These are phyloP conservation scores for Odontocolon sp. DNA, from an alignment of 2,888 invertebrate species.

Conservation along the genomic window DNA sequence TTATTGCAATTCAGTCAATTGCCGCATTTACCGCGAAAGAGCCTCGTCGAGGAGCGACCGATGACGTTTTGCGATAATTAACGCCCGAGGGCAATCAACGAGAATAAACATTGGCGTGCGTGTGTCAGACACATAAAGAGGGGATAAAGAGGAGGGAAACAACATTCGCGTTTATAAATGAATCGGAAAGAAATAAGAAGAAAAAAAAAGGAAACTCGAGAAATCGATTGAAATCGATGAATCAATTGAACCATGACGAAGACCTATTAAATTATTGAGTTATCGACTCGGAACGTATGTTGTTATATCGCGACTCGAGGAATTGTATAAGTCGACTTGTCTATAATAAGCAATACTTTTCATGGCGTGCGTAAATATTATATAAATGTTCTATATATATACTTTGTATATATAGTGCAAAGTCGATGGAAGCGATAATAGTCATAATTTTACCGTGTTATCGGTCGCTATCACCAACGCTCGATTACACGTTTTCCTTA, in stretches of 20 bases:
- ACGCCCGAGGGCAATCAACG: constrained; percentile 45
- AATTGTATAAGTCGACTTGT: background rate
- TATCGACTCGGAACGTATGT: background rate
- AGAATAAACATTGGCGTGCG: constrained; percentile 20
- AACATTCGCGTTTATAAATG: background rate
- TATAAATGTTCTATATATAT: too few relatives aligned
- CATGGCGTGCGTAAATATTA: too few relatives aligned
- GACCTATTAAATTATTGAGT: background rate
- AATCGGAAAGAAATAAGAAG: background rate
- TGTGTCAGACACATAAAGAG: background rate
- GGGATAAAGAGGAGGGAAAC: background rate
- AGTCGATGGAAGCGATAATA: constrained; percentile 3
- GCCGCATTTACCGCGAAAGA: constrained; percentile 3
- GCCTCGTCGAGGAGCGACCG: constrained; percentile 10
- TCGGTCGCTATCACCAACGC: constrained; percentile 15
- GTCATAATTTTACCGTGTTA: constrained; percentile 12
- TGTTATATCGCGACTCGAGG: background rate
- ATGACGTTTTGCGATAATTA: constrained; percentile 53
- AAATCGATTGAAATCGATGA: constrained; percentile 29
- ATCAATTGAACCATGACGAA: constrained; percentile 20
- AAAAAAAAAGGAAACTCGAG: constrained; percentile 7
- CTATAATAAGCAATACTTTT: background rate
- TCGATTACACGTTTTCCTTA: background rate
- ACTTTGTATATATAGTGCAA: background rate
- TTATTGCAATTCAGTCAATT: too few relatives aligned